Evolutionary conservation across 2,888 invertebrate genomes (phyloP), one percentile per base, ranked within the genome.

Genomic region (Drosophila yooni): DNA sequence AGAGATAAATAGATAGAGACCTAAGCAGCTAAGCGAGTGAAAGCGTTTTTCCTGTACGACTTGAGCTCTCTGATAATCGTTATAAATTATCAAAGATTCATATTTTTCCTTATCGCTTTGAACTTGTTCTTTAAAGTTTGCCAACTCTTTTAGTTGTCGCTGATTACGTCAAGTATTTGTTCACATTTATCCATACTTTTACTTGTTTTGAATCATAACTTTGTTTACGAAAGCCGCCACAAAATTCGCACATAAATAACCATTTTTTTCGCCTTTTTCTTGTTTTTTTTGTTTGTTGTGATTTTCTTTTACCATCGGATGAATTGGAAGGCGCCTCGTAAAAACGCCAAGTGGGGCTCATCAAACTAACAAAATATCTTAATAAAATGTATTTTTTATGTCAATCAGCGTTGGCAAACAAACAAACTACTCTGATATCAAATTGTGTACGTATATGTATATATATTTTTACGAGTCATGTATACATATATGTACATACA

Each of bases 281-380:
- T 33, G 11, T 2, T 11, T 43, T 43, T 43, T 43, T 21, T 43
- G 43, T 21, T 43, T 25, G 48, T 25, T 15, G 25, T 27, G 52
- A 61, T 52, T 34, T 56, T 50, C 34, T 54, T 11, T 53, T 27
- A 13, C 50, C 48, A 65, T 74, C 77, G 70, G 73, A 87, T 85
- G 87, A 87, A 85, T 89, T 79, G 87, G 64, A 8, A 61, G 70
- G 67, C 76, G 81, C 76, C 81, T 80, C 71, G 53, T 74, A 82
- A 72, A 83, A 86, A 71, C 69, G 68, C 63, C 75, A 76, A 84
- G 74, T 59, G 70, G 57, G 75, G 79, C 74, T 68, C 82, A 81
- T 79, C 81, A 89, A 88, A 83, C 81, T 88, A 84, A 81, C 86
- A 86, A 81, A 90, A 82, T 83, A 75, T 60, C 83, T 73, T 77